Evolutionary conservation across 2,797 vertebrate genomes (phyloP).

Genomic region (Hipposideros larvatus): DNA sequence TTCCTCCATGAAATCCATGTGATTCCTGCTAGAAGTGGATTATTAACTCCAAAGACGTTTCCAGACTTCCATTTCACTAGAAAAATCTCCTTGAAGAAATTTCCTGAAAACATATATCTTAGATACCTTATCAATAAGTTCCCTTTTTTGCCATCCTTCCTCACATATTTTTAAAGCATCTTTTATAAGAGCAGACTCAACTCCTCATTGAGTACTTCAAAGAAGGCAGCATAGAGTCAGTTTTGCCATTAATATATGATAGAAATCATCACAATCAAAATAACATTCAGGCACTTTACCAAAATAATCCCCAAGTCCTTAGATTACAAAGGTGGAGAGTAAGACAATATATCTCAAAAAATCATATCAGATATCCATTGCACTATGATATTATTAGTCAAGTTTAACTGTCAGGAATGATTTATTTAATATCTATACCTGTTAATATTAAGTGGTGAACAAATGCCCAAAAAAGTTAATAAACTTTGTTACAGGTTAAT

Average conservation of each 20-base stretch:
- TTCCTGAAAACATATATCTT: neutral
- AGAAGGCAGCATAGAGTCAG: neutral
- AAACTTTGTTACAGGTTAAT: neutral
- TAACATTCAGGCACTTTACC: neutral
- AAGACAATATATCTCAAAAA: neutral
- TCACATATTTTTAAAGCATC: neutral
- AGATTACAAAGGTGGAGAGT: neutral
- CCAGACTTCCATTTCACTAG: neutral
- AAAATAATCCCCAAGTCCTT: neutral
- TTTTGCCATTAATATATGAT: neutral
- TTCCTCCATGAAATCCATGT: neutral
- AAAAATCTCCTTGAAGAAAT: conserved; percentile 2
- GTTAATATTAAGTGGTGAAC: conserved; percentile 14
- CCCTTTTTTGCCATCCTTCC: neutral
- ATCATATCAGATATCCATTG: neutral
- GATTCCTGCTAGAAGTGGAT: neutral
- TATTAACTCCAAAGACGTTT: neutral
- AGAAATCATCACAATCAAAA: neutral
- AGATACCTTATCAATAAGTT: neutral
- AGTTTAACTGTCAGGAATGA: neutral
- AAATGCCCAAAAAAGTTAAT: neutral
- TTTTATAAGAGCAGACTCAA: neutral
- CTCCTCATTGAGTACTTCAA: neutral
- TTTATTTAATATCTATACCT: neutral
- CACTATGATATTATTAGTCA: neutral